Conservation (phyloP, 2,888 invertebrate species). For the Physocephala rufipes region DNA sequence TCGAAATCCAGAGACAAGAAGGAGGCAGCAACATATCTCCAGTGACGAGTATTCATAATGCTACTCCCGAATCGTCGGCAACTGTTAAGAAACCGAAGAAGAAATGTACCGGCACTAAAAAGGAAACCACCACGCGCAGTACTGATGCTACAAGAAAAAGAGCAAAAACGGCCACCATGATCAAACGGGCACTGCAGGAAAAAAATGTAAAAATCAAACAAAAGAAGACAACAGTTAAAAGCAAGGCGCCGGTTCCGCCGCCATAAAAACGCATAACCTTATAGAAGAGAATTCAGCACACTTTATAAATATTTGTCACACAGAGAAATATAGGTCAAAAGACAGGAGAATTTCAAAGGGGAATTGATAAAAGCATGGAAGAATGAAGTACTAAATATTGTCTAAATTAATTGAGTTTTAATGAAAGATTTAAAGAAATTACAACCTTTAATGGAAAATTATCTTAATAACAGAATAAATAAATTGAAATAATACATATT, state of each 20-base stretch:
- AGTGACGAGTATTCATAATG: background rate
- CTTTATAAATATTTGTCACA: no score
- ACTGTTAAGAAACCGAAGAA: background rate
- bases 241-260: background rate
- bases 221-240: slow-evolving; percentile 9
- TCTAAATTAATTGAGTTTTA: background rate
- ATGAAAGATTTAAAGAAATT: background rate
- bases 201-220: slow-evolving; percentile 29
- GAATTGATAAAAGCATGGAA: background rate
- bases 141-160: slow-evolving; percentile 15
- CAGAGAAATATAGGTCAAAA: no score
- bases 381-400: background rate
- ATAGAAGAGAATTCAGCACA: no score
- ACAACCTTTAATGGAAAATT: background rate
- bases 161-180: background rate
- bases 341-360: background rate
- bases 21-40: background rate
- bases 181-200: slow-evolving; percentile 9
- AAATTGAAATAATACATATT: no score
- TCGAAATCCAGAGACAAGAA: background rate
- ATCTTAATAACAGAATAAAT: background rate
- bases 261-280: no score
- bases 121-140: background rate
- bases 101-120: background rate
- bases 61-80: background rate